Evolutionary conservation across 1,140 invertebrate species (phyloP).

Genomic region (Drosophila bifasciata): DNA sequence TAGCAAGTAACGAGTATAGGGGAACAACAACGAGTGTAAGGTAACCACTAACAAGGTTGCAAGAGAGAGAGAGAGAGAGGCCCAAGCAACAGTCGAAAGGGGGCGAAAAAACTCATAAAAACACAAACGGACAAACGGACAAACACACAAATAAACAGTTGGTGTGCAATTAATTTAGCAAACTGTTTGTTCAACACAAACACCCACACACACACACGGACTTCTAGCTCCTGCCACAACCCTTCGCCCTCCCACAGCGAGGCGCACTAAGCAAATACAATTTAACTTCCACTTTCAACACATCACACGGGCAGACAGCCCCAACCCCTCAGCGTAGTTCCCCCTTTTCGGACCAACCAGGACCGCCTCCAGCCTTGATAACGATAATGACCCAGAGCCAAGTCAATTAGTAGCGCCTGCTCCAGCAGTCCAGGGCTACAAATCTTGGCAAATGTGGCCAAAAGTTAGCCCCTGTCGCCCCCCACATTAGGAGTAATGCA

Average conservation of each 20-base stretch:
- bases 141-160: conserved; percentile 68
- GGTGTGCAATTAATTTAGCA: conserved; percentile 82
- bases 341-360: neutral
- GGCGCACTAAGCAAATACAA: conserved; percentile 76
- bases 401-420: conserved; percentile 69
- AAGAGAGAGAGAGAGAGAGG: conserved; percentile 22
- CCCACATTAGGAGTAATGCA: conserved; percentile 40
- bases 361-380: conserved; percentile 39
- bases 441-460: conserved; percentile 41
- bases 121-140: conserved; percentile 42
- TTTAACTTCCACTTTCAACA: conserved; percentile 82
- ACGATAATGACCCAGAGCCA: conserved; percentile 53
- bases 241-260: too few relatives aligned
- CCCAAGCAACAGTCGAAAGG: neutral
- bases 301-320: conserved; percentile 18
- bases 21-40: neutral
- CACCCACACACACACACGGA: conserved; percentile 11
- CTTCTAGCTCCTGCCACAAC: neutral
- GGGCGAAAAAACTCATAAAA: conserved; percentile 36
- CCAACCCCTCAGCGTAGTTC: neutral
- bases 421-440: conserved; percentile 10
- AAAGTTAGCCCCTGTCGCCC: conserved; percentile 18
- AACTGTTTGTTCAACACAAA: conserved; percentile 75
- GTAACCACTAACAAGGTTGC: neutral
- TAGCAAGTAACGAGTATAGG: too few relatives aligned